Percentiles rank a stretch among this genome's conserved stretches.
These are phyloP conservation scores for Loris lydekkerianus DNA, from an alignment of 2,797 vertebrate species.

Conservation along the genomic window DNA sequence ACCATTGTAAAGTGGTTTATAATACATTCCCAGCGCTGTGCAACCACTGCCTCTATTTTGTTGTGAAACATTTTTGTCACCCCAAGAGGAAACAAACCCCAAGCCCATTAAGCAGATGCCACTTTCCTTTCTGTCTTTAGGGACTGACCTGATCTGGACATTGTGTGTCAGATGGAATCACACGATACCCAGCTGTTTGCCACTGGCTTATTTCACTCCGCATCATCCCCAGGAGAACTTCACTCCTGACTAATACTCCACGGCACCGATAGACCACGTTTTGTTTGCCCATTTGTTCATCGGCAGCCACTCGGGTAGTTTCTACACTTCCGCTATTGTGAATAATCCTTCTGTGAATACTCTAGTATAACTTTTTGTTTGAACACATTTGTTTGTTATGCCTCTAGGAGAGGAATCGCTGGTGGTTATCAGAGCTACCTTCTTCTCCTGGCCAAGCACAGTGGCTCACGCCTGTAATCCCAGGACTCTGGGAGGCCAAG, in stretches of 20 bases:
- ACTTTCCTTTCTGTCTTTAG: not conserved
- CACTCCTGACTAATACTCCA: not conserved
- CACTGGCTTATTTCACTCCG: not conserved
- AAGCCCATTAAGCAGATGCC: rapidly evolving
- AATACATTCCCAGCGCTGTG: not conserved
- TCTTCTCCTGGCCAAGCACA: not conserved
- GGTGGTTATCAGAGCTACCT: not conserved
- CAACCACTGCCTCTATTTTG: not conserved
- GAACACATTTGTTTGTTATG: not conserved
- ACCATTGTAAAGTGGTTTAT: not conserved
- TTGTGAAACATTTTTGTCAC: not conserved
- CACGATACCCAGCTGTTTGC: not conserved
- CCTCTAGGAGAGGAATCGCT: not conserved
- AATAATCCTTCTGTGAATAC: not conserved
- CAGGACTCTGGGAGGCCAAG: too few species aligned
- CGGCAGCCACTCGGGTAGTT: not conserved
- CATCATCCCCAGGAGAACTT: rapidly evolving
- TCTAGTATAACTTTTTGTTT: not conserved
- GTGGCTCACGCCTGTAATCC: too few species aligned
- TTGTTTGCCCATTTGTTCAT: not conserved
- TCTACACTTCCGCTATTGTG: not conserved
- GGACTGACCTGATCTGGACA: not conserved
- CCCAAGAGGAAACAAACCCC: not conserved
- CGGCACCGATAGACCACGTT: rapidly evolving
- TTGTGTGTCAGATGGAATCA: not conserved